A percentile compares a stretch with the other conserved stretches of the same genome.
Evolutionary conservation across 35 echinoderm and acorn worm species (phyloP).

Genomic region (Nesometra sesokonis): DNA sequence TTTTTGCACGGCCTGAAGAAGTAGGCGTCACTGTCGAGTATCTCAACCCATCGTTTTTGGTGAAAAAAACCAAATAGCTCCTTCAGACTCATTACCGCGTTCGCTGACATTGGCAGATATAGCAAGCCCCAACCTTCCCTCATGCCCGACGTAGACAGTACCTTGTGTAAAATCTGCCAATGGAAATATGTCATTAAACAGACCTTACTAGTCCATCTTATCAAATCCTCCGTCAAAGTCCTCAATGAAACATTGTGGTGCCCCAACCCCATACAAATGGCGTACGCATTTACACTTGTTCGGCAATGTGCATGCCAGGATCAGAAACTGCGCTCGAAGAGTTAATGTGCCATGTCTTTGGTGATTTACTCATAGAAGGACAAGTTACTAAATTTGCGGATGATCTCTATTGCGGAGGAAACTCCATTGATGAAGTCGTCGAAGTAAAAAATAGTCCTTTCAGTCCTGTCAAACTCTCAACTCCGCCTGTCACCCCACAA

Average conservation of each 20-base stretch:
- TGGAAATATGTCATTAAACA: not conserved
- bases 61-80: not conserved
- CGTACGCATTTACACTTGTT: slow-evolving; percentile 17
- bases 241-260: slow-evolving; percentile 2
- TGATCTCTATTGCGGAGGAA: slow-evolving; percentile 44
- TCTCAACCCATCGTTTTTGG: too few relatives aligned
- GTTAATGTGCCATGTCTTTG: slow-evolving; percentile 39
- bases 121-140: not conserved
- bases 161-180: not conserved
- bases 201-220: not conserved
- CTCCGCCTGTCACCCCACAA: slow-evolving; percentile 26
- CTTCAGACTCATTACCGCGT: not conserved
- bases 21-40: not conserved
- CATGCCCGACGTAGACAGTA: slow-evolving; percentile 15
- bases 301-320: too few relatives aligned
- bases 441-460: slow-evolving; percentile 20
- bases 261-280: not conserved
- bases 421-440: slow-evolving; percentile 35
- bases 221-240: not conserved
- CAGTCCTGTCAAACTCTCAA: slow-evolving; percentile 8
- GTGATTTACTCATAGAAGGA: slow-evolving; percentile 41
- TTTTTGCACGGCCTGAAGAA: not conserved
- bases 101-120: not conserved
- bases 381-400: slow-evolving; percentile 39
- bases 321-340: slow-evolving; percentile 48